These are phyloP conservation scores for Pseudois nayaur DNA, from an alignment of 2,113 vertebrate species.

Conservation along the genomic window DNA sequence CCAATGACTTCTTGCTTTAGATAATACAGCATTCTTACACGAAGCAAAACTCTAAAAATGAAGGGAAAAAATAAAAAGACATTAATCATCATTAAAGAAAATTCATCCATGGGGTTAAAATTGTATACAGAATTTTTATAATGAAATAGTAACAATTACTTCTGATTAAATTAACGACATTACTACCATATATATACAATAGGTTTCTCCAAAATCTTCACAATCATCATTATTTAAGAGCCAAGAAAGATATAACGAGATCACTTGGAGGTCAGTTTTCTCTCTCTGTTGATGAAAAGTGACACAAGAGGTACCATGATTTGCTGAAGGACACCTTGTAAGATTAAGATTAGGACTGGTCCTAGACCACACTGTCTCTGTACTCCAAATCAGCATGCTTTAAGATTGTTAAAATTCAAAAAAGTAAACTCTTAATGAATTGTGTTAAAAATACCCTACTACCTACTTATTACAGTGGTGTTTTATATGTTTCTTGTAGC, in stretches of 20 bases:
- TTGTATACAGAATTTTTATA: neutral
- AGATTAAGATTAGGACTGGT: neutral
- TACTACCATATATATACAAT: neutral
- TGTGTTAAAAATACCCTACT: neutral
- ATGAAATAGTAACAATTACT: conserved; percentile 32
- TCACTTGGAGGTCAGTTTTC: conserved; percentile 4
- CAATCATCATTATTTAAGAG: conserved; percentile 5
- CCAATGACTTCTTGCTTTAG: conserved; percentile 99
- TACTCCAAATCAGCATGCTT: neutral
- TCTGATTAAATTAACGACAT: conserved; percentile 21
- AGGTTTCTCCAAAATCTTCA: conserved; percentile 24
- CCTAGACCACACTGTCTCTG: neutral
- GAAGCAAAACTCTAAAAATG: conserved; percentile 91
- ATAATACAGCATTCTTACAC: conserved; percentile 99
- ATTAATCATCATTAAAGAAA: conserved; percentile 1
- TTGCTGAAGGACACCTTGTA: neutral
- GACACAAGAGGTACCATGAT: neutral
- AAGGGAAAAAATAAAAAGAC: neutral
- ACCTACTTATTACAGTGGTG: conserved; percentile 99
- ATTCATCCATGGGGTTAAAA: neutral
- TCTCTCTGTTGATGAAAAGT: conserved; percentile 2
- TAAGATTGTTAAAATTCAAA: neutral
- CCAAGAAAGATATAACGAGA: neutral
- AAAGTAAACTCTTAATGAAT: neutral
- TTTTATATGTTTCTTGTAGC: conserved; percentile 99